These are phyloP conservation scores for Prionace glauca DNA, from an alignment of 2,797 vertebrate genomes.

Conservation along the genomic window DNA sequence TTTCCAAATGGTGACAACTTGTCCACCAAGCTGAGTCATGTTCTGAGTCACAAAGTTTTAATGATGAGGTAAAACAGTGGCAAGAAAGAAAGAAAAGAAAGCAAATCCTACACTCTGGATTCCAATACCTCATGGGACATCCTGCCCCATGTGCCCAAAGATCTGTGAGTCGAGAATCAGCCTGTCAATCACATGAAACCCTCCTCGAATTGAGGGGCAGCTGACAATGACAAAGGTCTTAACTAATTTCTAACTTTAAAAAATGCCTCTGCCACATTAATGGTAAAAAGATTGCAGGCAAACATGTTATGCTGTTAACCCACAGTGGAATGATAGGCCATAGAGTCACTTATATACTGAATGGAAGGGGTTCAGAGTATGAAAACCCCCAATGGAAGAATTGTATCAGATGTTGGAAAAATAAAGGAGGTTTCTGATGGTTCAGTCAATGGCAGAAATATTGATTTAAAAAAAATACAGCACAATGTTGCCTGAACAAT, in stretches of 20 bases:
- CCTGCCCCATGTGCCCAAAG: too few species aligned
- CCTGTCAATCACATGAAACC: too few species aligned
- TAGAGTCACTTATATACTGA: neutral
- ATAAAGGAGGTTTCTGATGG: neutral
- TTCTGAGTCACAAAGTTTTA: too few species aligned
- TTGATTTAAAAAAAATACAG: neutral
- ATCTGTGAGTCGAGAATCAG: too few species aligned
- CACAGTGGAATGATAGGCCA: neutral
- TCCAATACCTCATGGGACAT: too few species aligned
- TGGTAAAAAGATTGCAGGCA: neutral
- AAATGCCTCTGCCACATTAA: neutral
- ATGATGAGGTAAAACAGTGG: too few species aligned
- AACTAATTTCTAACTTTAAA: neutral
- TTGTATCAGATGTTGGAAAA: neutral
- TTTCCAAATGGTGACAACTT: too few species aligned
- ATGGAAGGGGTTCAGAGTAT: neutral
- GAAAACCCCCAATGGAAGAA: neutral
- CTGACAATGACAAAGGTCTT: neutral
- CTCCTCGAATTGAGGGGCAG: too few species aligned
- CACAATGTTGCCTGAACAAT: neutral
- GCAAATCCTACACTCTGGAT: too few species aligned
- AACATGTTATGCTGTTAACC: neutral
- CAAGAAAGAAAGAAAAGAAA: too few species aligned
- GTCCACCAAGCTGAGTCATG: too few species aligned
- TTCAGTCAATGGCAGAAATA: neutral